phyloP scores from a whole-genome alignment of 2,888 invertebrate species.

The Abscondita cerata region DNA sequence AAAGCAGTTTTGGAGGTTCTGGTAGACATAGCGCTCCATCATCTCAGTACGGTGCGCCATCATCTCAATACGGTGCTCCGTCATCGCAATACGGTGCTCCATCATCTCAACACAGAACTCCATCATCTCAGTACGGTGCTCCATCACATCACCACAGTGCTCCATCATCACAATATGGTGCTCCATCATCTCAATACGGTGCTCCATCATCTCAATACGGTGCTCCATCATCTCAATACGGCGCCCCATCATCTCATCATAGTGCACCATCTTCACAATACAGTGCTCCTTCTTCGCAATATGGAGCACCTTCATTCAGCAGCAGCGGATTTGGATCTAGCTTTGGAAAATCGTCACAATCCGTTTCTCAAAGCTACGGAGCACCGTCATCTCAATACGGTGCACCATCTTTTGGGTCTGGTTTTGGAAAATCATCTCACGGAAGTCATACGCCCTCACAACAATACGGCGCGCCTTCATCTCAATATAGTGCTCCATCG shows the following conservation, averaged over 20 bases:
- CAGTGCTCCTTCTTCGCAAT: conserved; percentile 50
- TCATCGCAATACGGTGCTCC: conserved; percentile 47
- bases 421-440: conserved; percentile 32
- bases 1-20: conserved; percentile 40
- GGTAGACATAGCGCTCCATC: conserved; percentile 39
- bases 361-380: conserved; percentile 50
- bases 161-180: conserved; percentile 46
- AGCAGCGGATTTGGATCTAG: conserved; percentile 24
- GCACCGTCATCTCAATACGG: conserved; percentile 44
- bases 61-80: conserved; percentile 33
- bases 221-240: conserved; percentile 45
- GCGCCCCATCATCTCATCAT: conserved; percentile 45
- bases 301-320: conserved; percentile 50
- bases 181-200: conserved; percentile 38
- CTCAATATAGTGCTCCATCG: conserved; percentile 39
- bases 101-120: conserved; percentile 25
- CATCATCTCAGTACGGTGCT: conserved; percentile 54
- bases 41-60: conserved; percentile 46
- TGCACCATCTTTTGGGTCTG: conserved; percentile 43
- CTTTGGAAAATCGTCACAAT: conserved; percentile 43
- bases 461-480: conserved; percentile 46
- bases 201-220: conserved; percentile 54
- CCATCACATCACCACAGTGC: conserved; percentile 32
- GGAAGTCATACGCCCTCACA: conserved; percentile 45
- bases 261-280: conserved; percentile 42